These are phyloP conservation scores for Passer montanus DNA, from an alignment of 2,113 vertebrate species.

Conservation along the genomic window DNA sequence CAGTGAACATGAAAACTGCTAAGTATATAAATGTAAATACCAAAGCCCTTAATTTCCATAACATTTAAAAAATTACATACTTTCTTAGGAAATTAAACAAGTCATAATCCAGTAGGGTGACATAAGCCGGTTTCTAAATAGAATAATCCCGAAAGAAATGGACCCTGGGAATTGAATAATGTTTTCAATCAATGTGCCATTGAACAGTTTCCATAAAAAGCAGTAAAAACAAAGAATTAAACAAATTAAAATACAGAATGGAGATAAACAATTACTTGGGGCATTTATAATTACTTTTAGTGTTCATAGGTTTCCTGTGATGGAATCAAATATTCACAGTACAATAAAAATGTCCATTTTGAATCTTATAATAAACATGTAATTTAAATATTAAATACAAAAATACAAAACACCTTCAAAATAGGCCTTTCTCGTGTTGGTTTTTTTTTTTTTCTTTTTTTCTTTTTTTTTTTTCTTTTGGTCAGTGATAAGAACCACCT, in stretches of 20 bases:
- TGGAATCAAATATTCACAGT: background rate
- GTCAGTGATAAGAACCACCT: background rate
- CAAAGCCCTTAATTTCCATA: background rate
- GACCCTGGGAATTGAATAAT: background rate
- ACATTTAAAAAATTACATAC: background rate
- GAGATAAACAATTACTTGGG: background rate
- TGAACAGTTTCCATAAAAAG: background rate
- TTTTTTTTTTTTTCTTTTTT: background rate
- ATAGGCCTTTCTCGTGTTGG: background rate
- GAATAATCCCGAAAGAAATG: background rate
- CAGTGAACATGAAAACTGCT: slow-evolving; percentile 20
- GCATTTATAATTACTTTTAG: background rate
- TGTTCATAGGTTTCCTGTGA: background rate
- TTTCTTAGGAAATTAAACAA: background rate
- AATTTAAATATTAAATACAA: background rate
- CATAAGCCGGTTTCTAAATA: background rate
- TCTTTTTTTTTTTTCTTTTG: background rate
- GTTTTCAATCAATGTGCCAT: background rate
- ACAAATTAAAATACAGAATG: background rate
- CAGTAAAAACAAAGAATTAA: background rate
- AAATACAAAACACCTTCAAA: background rate
- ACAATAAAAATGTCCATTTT: background rate
- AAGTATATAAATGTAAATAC: background rate
- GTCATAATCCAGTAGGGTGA: background rate
- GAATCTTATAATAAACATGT: background rate